A percentile compares a stretch with the other conserved stretches of the same genome.
These are phyloP conservation scores for Lomographa bimaculata DNA, from an alignment of 2,888 invertebrate species.

Conservation along the genomic window DNA sequence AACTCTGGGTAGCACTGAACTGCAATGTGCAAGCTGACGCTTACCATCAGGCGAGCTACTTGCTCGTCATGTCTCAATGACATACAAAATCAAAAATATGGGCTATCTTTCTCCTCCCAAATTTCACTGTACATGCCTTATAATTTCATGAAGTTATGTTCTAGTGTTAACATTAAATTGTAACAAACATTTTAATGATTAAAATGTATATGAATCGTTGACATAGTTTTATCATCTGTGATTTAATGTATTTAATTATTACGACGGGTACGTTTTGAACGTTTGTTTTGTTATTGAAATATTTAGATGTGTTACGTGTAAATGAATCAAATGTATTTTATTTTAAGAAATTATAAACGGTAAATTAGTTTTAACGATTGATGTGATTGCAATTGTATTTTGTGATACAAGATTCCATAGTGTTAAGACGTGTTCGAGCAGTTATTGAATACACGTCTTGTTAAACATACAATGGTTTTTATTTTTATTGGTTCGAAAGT, in stretches of 20 bases:
- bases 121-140: constrained; percentile 13
- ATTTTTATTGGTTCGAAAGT: too few species aligned
- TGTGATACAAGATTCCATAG: constrained; percentile 4
- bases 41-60: too few species aligned
- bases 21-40: too few species aligned
- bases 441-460: constrained; percentile 15
- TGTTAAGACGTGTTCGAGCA: constrained; percentile 2
- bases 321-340: neutral
- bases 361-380: constrained; percentile 2
- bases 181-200: constrained; percentile 9
- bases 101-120: too few species aligned
- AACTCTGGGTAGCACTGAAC: too few species aligned
- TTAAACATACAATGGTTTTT: too few species aligned
- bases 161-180: constrained; percentile 8
- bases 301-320: neutral
- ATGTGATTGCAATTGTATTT: constrained; percentile 11
- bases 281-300: constrained; percentile 6
- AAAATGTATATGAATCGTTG: too few species aligned
- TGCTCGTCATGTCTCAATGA: too few species aligned
- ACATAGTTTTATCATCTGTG: constrained; percentile 29
- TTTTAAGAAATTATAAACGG: neutral
- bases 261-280: constrained; percentile 7
- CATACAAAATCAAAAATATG: too few species aligned
- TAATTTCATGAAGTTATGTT: constrained; percentile 14
- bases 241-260: constrained; percentile 28